A percentile compares a stretch with the other conserved stretches of the same genome.
phyloP scores from a whole-genome alignment of 2,888 invertebrate genomes.

The Fragum whitleyi region DNA sequence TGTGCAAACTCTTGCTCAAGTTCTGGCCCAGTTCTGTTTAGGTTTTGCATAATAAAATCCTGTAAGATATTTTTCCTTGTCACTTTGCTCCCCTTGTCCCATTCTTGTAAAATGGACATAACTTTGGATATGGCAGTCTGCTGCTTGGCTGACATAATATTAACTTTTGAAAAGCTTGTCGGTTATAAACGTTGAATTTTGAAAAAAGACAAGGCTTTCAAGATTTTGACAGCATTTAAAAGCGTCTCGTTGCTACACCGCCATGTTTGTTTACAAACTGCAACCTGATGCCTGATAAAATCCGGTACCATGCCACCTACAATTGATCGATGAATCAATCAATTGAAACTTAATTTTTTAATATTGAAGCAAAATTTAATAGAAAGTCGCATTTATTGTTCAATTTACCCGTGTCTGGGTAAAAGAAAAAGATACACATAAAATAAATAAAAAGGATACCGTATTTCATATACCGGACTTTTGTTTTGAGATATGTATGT shows the following conservation, averaged over 20 bases:
- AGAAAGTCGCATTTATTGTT: no score
- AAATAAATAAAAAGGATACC: no score
- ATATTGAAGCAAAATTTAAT: no score
- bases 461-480: no score
- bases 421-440: no score
- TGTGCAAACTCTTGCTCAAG: constrained; percentile 85
- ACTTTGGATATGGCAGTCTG: constrained; percentile 83
- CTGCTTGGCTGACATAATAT: constrained; percentile 81
- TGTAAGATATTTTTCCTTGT: constrained; percentile 82
- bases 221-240: not conserved
- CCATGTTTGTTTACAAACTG: constrained; percentile 59
- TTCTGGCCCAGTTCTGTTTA: constrained; percentile 85
- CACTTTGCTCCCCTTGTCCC: constrained; percentile 84
- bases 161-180: not conserved
- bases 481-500: no score
- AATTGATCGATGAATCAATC: no score
- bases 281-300: not conserved
- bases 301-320: not conserved
- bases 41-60: constrained; percentile 84
- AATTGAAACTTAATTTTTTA: no score
- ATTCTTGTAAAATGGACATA: constrained; percentile 83
- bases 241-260: constrained; percentile 73
- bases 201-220: no score
- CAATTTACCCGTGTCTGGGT: no score
- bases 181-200: no score